Evolutionary conservation across 2,888 invertebrate genomes (phyloP).

Genomic region (Neoascia interrupta): DNA sequence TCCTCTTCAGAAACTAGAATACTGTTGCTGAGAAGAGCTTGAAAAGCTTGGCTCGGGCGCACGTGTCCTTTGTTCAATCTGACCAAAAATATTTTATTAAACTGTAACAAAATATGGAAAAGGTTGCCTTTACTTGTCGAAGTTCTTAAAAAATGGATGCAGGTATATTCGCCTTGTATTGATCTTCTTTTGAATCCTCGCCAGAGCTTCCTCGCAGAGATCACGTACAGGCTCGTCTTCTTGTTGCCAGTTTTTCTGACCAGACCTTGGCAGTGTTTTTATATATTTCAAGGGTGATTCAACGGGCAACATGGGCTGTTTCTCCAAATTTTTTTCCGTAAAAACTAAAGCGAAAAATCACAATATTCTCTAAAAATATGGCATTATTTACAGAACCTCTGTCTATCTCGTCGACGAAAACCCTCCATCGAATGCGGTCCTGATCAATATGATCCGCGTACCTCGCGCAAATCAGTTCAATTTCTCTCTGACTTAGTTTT

Average conservation of each 20-base stretch:
- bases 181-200: slow-evolving; percentile 83
- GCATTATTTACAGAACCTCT: too few species aligned
- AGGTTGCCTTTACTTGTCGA: slow-evolving; percentile 83
- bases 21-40: slow-evolving; percentile 85
- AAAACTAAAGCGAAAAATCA: too few species aligned
- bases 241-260: slow-evolving; percentile 80
- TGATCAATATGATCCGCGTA: slow-evolving; percentile 87
- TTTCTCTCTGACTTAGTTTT: slow-evolving; percentile 83
- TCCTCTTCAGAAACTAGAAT: slow-evolving; percentile 85
- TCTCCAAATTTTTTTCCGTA: slow-evolving; percentile 85
- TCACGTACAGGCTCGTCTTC: slow-evolving; percentile 78
- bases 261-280: slow-evolving; percentile 79
- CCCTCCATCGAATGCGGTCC: slow-evolving; percentile 86
- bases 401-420: slow-evolving; percentile 89
- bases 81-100: too few species aligned
- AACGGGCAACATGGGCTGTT: slow-evolving; percentile 83
- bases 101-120: too few species aligned
- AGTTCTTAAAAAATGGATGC: slow-evolving; percentile 85
- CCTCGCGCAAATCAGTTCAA: slow-evolving; percentile 83
- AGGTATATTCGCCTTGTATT: slow-evolving; percentile 83
- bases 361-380: too few species aligned
- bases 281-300: slow-evolving; percentile 82
- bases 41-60: slow-evolving; percentile 85
- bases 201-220: slow-evolving; percentile 83
- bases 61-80: slow-evolving; percentile 88